Percentiles rank a stretch among this genome's conserved stretches.
These are phyloP conservation scores for Misgurnus anguillicaudatus DNA, from an alignment of 2,113 vertebrate species.

Conservation along the genomic window DNA sequence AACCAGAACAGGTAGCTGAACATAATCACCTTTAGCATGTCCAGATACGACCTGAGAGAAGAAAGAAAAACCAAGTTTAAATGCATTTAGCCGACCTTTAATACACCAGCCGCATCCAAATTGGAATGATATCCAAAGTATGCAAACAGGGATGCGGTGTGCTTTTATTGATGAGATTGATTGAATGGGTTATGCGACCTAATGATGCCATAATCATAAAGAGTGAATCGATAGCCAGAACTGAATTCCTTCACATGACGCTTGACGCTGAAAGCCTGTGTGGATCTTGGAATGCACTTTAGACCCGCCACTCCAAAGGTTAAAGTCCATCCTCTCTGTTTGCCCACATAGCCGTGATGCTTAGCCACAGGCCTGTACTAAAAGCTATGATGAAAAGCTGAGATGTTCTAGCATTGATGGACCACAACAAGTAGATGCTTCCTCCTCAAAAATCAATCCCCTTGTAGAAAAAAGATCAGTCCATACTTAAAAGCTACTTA, in stretches of 20 bases:
- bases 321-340: conserved; percentile 6
- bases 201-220: not conserved
- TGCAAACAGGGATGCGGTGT: not conserved
- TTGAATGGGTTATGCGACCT: not conserved
- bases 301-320: conserved; percentile 25
- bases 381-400: conserved; percentile 68
- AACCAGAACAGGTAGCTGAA: conserved; percentile 99
- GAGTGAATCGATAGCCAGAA: not conserved
- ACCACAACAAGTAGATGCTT: conserved; percentile 60
- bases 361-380: conserved; percentile 32
- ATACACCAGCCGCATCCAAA: too few relatives aligned
- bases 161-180: too few relatives aligned
- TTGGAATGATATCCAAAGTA: too few relatives aligned
- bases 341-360: conserved; percentile 19
- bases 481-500: conserved; percentile 80
- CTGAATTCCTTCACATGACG: not conserved
- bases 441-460: conserved; percentile 61
- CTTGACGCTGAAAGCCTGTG: conserved; percentile 34
- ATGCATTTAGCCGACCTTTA: too few relatives aligned
- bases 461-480: conserved; percentile 50
- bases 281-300: conserved; percentile 45
- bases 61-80: too few relatives aligned
- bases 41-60: conserved; percentile 90
- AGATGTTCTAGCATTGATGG: conserved; percentile 56
- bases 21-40: conserved; percentile 97